Evolutionary conservation across 2,888 invertebrate genomes (phyloP).

Genomic region (Apodemia duryi): DNA sequence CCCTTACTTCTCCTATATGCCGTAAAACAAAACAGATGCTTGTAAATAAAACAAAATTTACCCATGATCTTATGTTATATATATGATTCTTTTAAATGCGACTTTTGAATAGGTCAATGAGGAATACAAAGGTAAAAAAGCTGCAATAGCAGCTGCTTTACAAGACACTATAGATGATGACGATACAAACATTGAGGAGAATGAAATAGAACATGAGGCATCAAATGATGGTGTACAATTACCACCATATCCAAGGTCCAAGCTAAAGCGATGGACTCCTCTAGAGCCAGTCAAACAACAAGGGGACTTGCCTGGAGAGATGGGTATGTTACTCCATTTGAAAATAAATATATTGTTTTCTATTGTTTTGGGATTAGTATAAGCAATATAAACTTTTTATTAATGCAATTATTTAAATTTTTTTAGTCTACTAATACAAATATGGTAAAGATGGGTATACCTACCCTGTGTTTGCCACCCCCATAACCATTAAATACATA

Average conservation of each 20-base stretch:
- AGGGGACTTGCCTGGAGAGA: constrained; percentile 90
- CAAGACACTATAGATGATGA: constrained; percentile 50
- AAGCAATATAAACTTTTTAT: too few relatives aligned
- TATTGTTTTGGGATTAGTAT: too few relatives aligned
- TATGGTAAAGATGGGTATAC: too few relatives aligned
- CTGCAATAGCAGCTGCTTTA: constrained; percentile 66
- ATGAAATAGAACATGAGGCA: constrained; percentile 55
- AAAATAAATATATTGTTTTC: neutral
- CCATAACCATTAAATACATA: too few relatives aligned
- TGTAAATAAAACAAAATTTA: neutral
- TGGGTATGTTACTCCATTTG: constrained; percentile 80
- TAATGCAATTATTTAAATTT: too few relatives aligned
- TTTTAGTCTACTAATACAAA: too few relatives aligned
- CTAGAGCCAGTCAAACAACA: constrained; percentile 84
- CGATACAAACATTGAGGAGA: constrained; percentile 57
- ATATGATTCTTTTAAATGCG: neutral
- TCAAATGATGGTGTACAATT: constrained; percentile 56
- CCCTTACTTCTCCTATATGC: neutral
- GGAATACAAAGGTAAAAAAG: constrained; percentile 62
- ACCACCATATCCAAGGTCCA: constrained; percentile 52
- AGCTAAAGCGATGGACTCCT: constrained; percentile 84
- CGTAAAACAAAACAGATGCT: neutral
- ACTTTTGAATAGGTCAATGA: constrained; percentile 33
- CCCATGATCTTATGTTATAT: too few relatives aligned
- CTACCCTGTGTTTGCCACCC: too few relatives aligned